Evolutionary conservation across 35 echinoderm and acorn worm genomes (phyloP).

Genomic region (Lytechinus variegatus): DNA sequence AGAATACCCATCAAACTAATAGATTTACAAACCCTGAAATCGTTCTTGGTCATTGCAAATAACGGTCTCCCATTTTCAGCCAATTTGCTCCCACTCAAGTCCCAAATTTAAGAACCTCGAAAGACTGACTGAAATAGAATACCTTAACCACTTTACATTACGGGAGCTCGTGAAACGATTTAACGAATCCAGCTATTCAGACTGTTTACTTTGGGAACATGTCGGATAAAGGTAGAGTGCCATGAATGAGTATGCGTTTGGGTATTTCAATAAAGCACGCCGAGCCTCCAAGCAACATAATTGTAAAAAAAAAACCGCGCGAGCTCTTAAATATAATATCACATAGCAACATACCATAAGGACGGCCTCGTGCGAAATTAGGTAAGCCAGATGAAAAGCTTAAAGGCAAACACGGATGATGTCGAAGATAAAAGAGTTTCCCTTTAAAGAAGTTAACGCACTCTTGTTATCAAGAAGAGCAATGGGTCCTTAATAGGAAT

Average conservation of each 20-base stretch:
- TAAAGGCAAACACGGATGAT: background rate
- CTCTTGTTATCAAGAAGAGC: background rate
- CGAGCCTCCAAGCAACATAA: background rate
- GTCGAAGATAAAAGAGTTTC: background rate
- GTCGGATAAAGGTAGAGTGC: background rate
- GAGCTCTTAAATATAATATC: background rate
- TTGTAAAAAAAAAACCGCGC: background rate
- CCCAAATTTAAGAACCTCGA: background rate
- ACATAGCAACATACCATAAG: background rate
- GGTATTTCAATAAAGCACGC: background rate
- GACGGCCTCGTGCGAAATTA: background rate
- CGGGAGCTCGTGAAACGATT: background rate
- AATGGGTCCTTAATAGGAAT: background rate
- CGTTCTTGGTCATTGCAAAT: background rate
- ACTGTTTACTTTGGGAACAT: background rate
- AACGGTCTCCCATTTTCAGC: background rate
- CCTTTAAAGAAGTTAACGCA: constrained; percentile 33
- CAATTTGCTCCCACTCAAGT: background rate
- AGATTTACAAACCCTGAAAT: background rate
- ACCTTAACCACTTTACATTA: background rate
- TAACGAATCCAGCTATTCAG: background rate
- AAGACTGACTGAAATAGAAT: background rate
- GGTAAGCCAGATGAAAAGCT: background rate
- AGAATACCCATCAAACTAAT: too few species aligned
- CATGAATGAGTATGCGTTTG: background rate